Percentiles rank a stretch among this genome's conserved stretches.
These are phyloP conservation scores for Calypte anna DNA, from an alignment of 2,113 vertebrate genomes.

Conservation along the genomic window DNA sequence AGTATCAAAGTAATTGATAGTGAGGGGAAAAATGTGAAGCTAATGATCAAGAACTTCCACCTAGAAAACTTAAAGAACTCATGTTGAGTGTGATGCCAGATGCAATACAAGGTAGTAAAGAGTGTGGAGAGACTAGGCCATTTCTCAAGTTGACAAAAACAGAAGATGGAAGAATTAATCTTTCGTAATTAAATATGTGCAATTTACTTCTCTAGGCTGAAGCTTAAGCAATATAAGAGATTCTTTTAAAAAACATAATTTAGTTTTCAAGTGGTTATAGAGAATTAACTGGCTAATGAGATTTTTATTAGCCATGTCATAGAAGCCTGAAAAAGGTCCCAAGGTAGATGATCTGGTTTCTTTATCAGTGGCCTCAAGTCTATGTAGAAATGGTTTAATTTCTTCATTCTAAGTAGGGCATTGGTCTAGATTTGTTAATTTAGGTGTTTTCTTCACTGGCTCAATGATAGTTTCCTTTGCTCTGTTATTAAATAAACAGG, in stretches of 20 bases:
- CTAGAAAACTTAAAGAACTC: background rate
- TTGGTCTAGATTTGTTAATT: background rate
- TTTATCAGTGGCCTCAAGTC: background rate
- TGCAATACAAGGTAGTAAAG: background rate
- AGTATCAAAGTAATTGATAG: conserved; percentile 23
- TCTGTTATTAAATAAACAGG: background rate
- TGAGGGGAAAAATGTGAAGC: background rate
- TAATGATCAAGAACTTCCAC: conserved; percentile 48
- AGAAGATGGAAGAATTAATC: conserved; percentile 31
- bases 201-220: conserved; percentile 21
- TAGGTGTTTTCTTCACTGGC: background rate
- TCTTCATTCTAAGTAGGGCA: background rate
- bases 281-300: background rate
- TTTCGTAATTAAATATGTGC: conserved; percentile 21
- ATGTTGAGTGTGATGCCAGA: background rate
- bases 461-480: background rate
- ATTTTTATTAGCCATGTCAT: background rate
- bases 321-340: background rate
- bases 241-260: conserved; percentile 4
- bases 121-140: background rate
- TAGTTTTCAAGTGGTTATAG: conserved; percentile 13
- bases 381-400: background rate
- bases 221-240: background rate
- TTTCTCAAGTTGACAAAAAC: conserved; percentile 22
- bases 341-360: background rate